Percentiles rank a stretch among this genome's conserved stretches.
Conservation (phyloP, 2,888 invertebrate genomes). For the Magallana nippona region DNA sequence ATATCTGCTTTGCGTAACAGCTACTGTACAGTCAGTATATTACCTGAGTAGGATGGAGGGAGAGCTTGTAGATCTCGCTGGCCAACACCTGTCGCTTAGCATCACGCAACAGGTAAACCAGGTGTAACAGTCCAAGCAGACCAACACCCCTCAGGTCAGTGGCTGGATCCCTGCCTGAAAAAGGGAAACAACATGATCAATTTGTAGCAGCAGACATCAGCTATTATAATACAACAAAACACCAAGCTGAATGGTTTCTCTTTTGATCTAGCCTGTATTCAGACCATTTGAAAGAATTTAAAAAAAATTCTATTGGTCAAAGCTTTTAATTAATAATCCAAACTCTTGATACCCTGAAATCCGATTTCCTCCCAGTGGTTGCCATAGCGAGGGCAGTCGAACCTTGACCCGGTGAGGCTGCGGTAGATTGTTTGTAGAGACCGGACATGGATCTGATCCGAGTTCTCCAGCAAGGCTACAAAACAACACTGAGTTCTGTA, state of each 20-base stretch:
- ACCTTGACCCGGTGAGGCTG: slow-evolving; percentile 79
- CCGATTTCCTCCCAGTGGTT: slow-evolving; percentile 83
- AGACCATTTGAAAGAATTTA: no score
- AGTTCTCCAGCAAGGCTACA: slow-evolving; percentile 80
- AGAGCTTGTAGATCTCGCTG: slow-evolving; percentile 80
- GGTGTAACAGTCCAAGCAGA: slow-evolving; percentile 81
- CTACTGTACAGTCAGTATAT: neutral
- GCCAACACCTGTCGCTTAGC: slow-evolving; percentile 76
- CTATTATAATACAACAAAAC: neutral
- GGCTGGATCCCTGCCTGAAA: slow-evolving; percentile 81
- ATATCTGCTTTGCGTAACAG: no score
- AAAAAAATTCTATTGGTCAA: no score
- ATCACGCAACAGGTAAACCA: slow-evolving; percentile 80
- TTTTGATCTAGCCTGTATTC: no score
- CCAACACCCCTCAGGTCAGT: slow-evolving; percentile 83
- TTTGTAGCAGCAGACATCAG: neutral
- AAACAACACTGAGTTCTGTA: neutral
- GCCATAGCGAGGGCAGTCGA: slow-evolving; percentile 81
- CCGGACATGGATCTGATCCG: slow-evolving; percentile 78
- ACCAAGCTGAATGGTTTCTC: neutral
- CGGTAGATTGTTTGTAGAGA: slow-evolving; percentile 81
- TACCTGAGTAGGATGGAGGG: slow-evolving; percentile 80
- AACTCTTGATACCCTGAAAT: slow-evolving; percentile 80
- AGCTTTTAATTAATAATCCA: no score
- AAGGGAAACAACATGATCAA: neutral